These are phyloP conservation scores for Stegodyphus dumicola DNA, from an alignment of 1,140 invertebrate species.

Conservation along the genomic window DNA sequence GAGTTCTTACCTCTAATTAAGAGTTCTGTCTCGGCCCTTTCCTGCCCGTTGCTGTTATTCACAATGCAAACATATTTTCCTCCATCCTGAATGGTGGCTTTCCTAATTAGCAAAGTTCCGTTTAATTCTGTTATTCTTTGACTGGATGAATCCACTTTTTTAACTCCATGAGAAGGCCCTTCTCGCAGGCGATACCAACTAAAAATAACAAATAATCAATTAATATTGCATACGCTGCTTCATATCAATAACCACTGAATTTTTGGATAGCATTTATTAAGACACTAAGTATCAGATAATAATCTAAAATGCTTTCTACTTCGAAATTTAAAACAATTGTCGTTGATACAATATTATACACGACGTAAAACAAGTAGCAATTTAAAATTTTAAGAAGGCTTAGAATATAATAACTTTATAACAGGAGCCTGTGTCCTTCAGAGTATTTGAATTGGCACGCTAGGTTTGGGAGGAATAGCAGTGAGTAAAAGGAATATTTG, in stretches of 20 bases:
- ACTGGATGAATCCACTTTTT: conserved; percentile 27
- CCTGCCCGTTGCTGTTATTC: conserved; percentile 65
- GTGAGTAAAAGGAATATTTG: no score
- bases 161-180: conserved; percentile 35
- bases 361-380: no score
- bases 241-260: not conserved
- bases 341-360: no score
- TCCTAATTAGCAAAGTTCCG: conserved; percentile 62
- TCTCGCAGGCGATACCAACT: conserved; percentile 54
- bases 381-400: no score
- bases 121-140: conserved; percentile 37
- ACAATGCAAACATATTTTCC: conserved; percentile 64
- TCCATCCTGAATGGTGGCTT: conserved; percentile 60
- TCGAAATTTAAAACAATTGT: no score
- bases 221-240: not conserved
- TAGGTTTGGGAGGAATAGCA: no score
- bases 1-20: conserved; percentile 62
- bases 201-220: not conserved
- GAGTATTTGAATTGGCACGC: no score
- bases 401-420: no score
- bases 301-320: no score
- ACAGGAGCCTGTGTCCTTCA: no score
- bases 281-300: no score
- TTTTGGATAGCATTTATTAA: no score
- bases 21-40: conserved; percentile 64